These are phyloP conservation scores for Drosophila kepulauana DNA, from an alignment of 1,140 invertebrate genomes.

Conservation along the genomic window DNA sequence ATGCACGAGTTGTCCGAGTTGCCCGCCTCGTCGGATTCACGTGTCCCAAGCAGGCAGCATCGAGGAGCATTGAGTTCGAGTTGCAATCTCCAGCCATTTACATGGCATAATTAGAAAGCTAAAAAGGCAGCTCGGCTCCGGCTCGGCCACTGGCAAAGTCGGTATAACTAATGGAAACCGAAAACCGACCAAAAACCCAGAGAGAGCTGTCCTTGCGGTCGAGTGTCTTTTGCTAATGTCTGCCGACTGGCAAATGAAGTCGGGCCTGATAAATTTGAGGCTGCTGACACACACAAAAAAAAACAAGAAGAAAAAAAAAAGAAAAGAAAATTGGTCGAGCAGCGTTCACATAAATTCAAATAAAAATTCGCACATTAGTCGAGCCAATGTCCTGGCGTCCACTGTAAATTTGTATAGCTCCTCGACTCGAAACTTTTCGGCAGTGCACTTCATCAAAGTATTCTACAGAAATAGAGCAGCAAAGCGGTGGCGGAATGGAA, in stretches of 20 bases:
- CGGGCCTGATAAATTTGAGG: slow-evolving; percentile 54
- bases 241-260: slow-evolving; percentile 21
- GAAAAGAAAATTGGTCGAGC: slow-evolving; percentile 27
- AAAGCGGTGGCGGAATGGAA: neutral
- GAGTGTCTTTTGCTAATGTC: slow-evolving; percentile 15
- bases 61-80: slow-evolving; percentile 5
- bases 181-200: slow-evolving; percentile 42
- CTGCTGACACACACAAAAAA: neutral
- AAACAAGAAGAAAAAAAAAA: slow-evolving; percentile 20
- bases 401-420: slow-evolving; percentile 76
- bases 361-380: slow-evolving; percentile 78
- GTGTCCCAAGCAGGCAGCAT: neutral
- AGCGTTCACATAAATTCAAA: slow-evolving; percentile 67
- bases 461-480: neutral
- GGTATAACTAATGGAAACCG: slow-evolving; percentile 65
- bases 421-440: slow-evolving; percentile 58
- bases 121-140: slow-evolving; percentile 43
- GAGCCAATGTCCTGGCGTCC: slow-evolving; percentile 23
- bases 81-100: slow-evolving; percentile 54
- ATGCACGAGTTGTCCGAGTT: slow-evolving; percentile 76
- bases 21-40: slow-evolving; percentile 44
- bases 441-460: slow-evolving; percentile 76
- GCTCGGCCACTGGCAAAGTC: slow-evolving; percentile 1
- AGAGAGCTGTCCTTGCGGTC: slow-evolving; percentile 33
- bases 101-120: slow-evolving; percentile 75